Conservation (phyloP, 2,888 invertebrate species). For the Spatulosminthurus flaviceps region DNA sequence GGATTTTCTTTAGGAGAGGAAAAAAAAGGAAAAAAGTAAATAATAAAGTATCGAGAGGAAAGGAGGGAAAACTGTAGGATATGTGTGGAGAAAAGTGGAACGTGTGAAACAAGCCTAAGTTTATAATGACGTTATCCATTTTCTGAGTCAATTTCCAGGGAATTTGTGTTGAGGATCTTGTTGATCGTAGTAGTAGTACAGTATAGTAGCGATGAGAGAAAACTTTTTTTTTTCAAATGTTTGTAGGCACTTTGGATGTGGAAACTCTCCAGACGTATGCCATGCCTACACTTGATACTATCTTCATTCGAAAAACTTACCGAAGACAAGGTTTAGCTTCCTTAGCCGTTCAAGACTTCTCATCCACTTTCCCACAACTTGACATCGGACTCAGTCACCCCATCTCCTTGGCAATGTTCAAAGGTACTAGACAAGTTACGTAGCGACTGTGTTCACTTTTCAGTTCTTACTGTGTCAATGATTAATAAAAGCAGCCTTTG, state of each 20-base stretch:
- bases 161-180: neutral
- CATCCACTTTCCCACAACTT: constrained; percentile 56
- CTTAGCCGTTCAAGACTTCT: constrained; percentile 65
- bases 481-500: too few species aligned
- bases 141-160: neutral
- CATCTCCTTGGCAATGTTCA: constrained; percentile 66
- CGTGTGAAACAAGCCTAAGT: neutral
- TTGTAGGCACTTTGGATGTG: constrained; percentile 65
- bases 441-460: too few species aligned
- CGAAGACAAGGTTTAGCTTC: constrained; percentile 66
- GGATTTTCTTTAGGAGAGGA: too few species aligned
- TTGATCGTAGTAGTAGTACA: neutral
- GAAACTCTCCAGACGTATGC: constrained; percentile 64
- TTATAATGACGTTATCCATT: constrained; percentile 25
- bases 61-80: neutral
- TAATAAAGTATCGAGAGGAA: neutral
- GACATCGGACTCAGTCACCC: constrained; percentile 67
- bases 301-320: constrained; percentile 65
- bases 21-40: too few species aligned
- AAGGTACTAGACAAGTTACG: too few species aligned
- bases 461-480: too few species aligned
- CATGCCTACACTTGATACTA: constrained; percentile 66
- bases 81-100: neutral
- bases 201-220: neutral
- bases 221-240: neutral